phyloP scores from a whole-genome alignment of 2,888 invertebrate species.

The Diaphora mendica region DNA sequence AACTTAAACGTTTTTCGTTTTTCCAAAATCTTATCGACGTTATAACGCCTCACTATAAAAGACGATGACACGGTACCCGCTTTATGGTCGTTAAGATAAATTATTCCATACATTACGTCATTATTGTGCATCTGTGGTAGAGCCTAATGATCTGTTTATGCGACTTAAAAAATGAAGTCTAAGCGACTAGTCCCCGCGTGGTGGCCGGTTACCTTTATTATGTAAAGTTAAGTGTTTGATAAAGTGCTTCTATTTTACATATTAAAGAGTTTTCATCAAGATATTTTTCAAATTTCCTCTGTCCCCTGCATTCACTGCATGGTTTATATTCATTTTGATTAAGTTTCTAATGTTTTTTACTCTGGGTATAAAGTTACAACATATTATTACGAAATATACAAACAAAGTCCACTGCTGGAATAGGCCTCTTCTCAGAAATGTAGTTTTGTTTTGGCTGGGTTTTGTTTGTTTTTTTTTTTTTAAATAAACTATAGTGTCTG shows the following conservation, averaged over 20 bases:
- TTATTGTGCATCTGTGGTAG: constrained; percentile 30
- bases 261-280: not conserved
- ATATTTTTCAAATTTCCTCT: not conserved
- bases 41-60: constrained; percentile 21
- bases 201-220: not conserved
- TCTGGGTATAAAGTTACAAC: not conserved
- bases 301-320: not conserved
- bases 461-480: too few species aligned
- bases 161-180: constrained; percentile 15
- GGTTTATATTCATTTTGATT: not conserved
- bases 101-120: constrained; percentile 25
- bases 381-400: too few species aligned
- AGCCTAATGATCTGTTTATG: constrained; percentile 23
- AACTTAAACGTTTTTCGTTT: not conserved
- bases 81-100: constrained; percentile 28
- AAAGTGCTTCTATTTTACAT: not conserved
- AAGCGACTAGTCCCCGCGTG: not conserved
- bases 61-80: constrained; percentile 6
- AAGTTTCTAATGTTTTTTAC: not conserved
- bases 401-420: too few species aligned
- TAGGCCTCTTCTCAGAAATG: too few species aligned
- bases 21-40: constrained; percentile 20
- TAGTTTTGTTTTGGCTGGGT: too few species aligned
- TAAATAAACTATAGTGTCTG: too few species aligned
- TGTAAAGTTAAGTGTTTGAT: constrained; percentile 2